Percentiles rank a stretch among this genome's conserved stretches.
Conservation (phyloP, 2,113 vertebrate species). For the Cranoglanis bouderius region DNA sequence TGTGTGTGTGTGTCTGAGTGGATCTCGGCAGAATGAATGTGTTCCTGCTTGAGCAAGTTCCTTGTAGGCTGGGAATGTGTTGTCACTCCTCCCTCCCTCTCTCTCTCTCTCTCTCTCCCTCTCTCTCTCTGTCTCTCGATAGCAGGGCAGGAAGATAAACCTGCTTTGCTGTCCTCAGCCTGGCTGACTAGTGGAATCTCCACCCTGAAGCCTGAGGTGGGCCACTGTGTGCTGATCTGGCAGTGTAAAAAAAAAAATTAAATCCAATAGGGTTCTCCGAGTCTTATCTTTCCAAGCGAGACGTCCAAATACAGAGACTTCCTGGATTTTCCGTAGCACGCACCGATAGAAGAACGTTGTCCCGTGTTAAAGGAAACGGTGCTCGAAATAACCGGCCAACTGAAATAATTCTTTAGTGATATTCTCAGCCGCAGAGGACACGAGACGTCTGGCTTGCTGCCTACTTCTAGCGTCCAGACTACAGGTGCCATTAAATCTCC, state of each 20-base stretch:
- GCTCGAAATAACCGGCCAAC: background rate
- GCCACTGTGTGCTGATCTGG: background rate
- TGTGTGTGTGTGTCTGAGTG: background rate
- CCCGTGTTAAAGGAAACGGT: background rate
- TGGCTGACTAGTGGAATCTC: conserved; percentile 25
- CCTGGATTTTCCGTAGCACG: conserved; percentile 32
- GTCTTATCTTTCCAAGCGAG: conserved; percentile 10
- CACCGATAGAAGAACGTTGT: background rate
- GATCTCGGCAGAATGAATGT: background rate
- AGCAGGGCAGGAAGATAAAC: conserved; percentile 41
- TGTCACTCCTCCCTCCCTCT: conserved; percentile 9
- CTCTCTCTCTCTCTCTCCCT: background rate
- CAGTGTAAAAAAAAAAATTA: background rate
- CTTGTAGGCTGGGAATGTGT: conserved; percentile 31
- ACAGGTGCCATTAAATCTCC: conserved; percentile 60
- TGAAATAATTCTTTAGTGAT: background rate
- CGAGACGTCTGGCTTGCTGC: background rate
- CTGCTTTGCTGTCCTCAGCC: conserved; percentile 23
- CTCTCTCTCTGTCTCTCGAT: background rate
- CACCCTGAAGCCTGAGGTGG: conserved; percentile 24
- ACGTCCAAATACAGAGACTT: conserved; percentile 11
- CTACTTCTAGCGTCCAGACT: background rate
- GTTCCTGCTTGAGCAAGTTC: conserved; percentile 38
- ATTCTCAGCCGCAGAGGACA: background rate
- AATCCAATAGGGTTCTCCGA: conserved; percentile 2